Base-by-base conservation (phyloP, 2,797 vertebrate genomes). In the Cyprinella venusta region DNA sequence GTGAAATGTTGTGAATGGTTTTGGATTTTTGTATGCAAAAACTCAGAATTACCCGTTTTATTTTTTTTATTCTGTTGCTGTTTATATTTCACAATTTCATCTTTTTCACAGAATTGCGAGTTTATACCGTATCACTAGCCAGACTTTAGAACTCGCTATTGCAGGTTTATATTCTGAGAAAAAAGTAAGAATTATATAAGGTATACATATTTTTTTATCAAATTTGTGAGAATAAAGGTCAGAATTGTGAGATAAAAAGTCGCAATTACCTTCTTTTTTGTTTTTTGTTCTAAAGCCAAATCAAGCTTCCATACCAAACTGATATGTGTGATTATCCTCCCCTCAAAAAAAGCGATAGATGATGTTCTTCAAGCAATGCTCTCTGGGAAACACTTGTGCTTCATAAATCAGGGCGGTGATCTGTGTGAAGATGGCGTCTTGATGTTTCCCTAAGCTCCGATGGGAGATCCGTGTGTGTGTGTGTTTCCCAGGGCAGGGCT, bases 371-470 rank as follows among this genome's bases (percentile, higher is more conserved):
- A 18, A 72, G 71, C 9, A 15, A 0, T 56, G 30, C 30, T 64
- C 56, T 15, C 19, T 63, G 61, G 38, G 42, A 67, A 65, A 33
- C 19, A 67, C n/a, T 76, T 67, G 45, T 54, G 42, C n/a, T 63
- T 36, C 56, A 64, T 82, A 65, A 74, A 38, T 64, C 48, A 74
- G 40, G 63, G 38, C 16, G 59, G 12, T 63, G 69, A 56, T 45
- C 21, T 65, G 26, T 61, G 70, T 19, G 69, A 56, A 40, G 80
- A 50, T 38, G n/a, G 68, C 12, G 16, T 38, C 15, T 15, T 70
- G 38, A 59, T 81, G 54, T 72, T 59, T 72, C 15, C 13, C 36
- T 36, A 5, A 6, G 36, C 5, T 36, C 36, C 36, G 33, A 36
- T 36, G 33, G 33, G 33, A 36, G 33, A 36, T 36, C 33, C 2